These are phyloP conservation scores for Xerus rutilus DNA, from an alignment of 2,797 vertebrate genomes.

Conservation along the genomic window DNA sequence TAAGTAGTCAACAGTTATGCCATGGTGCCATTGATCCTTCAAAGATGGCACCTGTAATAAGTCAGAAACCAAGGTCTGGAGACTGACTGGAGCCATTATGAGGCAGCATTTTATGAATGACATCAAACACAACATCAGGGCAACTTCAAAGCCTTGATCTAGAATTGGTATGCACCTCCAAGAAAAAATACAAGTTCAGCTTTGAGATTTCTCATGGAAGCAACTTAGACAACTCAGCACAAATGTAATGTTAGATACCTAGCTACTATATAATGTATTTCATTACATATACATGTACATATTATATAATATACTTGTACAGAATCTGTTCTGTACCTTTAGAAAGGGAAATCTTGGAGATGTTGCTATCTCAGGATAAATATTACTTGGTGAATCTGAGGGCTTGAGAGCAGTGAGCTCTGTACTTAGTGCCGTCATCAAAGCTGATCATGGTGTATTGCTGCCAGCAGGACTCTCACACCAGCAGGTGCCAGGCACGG, in stretches of 20 bases:
- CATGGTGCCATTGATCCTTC: conserved; percentile 8
- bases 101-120: neutral
- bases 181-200: conserved; percentile 3
- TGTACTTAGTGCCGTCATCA: conserved; percentile 90
- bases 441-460: conserved; percentile 88
- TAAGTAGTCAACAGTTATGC: conserved; percentile 25
- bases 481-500: conserved; percentile 97
- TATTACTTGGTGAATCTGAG: conserved; percentile 44
- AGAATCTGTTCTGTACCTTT: conserved; percentile 5
- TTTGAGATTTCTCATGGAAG: conserved; percentile 7
- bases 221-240: conserved; percentile 52
- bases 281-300: neutral
- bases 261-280: neutral
- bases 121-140: conserved; percentile 17
- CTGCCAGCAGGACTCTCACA: conserved; percentile 88
- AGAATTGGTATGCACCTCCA: neutral
- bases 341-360: neutral
- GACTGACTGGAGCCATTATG: neutral
- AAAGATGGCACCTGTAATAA: conserved; percentile 34
- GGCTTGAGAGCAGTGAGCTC: conserved; percentile 76
- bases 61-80: conserved; percentile 22
- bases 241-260: neutral
- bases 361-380: conserved; percentile 45
- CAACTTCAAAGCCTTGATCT: conserved; percentile 4
- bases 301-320: neutral